A percentile compares a stretch with the other conserved stretches of the same genome.
phyloP scores from a whole-genome alignment of 2,888 invertebrate genomes.

The Aspidiotus destructor region DNA sequence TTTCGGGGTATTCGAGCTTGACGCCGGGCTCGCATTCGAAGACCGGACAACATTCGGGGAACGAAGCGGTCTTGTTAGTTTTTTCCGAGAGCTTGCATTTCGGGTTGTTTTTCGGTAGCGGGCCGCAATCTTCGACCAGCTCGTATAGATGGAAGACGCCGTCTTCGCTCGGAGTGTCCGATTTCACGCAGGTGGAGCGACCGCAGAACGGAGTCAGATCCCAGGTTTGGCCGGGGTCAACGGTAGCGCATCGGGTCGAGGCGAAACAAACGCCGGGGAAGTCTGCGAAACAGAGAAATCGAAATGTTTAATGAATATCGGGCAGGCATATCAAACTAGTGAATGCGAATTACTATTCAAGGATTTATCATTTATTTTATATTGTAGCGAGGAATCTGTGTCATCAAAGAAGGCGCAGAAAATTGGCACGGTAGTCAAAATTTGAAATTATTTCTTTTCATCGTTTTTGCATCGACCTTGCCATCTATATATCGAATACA shows the following conservation, averaged over 20 bases:
- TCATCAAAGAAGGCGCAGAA: too few relatives aligned
- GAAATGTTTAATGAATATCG: background rate
- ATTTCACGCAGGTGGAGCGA: conserved; percentile 74
- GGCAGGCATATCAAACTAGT: too few relatives aligned
- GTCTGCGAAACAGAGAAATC: conserved; percentile 47
- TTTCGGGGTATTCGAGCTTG: conserved; percentile 75
- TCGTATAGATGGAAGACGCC: conserved; percentile 50
- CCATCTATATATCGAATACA: too few relatives aligned
- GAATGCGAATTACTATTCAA: too few relatives aligned
- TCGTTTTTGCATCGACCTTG: too few relatives aligned
- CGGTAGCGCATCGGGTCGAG: conserved; percentile 77
- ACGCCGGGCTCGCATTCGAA: conserved; percentile 80
- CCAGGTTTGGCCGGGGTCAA: conserved; percentile 77
- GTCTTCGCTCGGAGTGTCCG: conserved; percentile 50
- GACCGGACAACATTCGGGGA: conserved; percentile 75
- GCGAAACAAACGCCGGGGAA: conserved; percentile 88
- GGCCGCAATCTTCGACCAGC: conserved; percentile 72
- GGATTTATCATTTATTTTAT: too few relatives aligned
- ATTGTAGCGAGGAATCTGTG: too few relatives aligned
- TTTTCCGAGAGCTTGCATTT: conserved; percentile 74
- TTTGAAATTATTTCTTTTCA: too few relatives aligned
- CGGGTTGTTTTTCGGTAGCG: conserved; percentile 70
- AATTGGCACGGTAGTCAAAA: too few relatives aligned
- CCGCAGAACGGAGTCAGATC: conserved; percentile 82
- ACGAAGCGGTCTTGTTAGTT: conserved; percentile 79